phyloP scores from a whole-genome alignment of 2,888 invertebrate species.

The Pegoplata infirma region DNA sequence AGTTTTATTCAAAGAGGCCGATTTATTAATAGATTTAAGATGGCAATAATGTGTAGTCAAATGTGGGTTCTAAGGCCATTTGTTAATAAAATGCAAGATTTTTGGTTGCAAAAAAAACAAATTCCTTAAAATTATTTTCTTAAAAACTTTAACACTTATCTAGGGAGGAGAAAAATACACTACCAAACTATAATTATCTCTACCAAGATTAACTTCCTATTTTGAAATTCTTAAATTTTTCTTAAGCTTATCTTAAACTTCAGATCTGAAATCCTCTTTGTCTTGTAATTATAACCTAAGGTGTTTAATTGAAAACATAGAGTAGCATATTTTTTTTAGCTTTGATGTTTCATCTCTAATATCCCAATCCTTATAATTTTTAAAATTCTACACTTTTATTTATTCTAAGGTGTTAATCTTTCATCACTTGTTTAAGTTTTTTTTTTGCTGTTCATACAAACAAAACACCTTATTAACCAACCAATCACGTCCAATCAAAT shows the following conservation, averaged over 20 bases:
- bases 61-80: not conserved
- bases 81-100: not conserved
- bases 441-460: not conserved
- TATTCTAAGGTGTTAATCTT: not conserved
- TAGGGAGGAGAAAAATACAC: too few species aligned
- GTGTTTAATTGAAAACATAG: not conserved
- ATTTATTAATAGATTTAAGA: constrained; percentile 32
- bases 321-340: not conserved
- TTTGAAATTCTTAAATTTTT: not conserved
- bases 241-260: not conserved
- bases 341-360: too few species aligned
- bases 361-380: too few species aligned
- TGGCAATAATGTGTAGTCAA: constrained; percentile 20
- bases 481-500: not conserved
- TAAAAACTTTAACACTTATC: too few species aligned
- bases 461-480: constrained; percentile 38
- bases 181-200: too few species aligned
- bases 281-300: not conserved
- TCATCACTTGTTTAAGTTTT: not conserved
- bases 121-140: not conserved
- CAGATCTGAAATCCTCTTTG: not conserved
- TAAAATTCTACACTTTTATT: not conserved
- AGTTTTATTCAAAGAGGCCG: constrained; percentile 26
- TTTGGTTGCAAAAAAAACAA: too few species aligned
- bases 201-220: too few species aligned